Conservation (phyloP, 1,140 invertebrate genomes). For the Nylanderia fulva region DNA sequence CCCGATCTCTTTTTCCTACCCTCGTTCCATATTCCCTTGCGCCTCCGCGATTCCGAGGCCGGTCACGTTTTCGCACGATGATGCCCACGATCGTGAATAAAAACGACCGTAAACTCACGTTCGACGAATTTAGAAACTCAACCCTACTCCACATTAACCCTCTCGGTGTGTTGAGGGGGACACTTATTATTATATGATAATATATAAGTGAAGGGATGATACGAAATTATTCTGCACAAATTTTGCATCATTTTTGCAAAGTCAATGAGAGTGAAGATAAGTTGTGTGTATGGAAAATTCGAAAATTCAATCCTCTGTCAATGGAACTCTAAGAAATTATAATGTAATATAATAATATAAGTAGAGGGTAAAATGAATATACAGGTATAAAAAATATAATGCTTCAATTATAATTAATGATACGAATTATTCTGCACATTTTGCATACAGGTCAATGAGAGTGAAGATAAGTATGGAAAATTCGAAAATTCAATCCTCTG, state of each 20-base stretch:
- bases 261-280: background rate
- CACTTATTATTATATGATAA: conserved; percentile 48
- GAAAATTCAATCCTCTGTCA: background rate
- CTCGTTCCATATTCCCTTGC: background rate
- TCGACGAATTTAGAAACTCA: conserved; percentile 31
- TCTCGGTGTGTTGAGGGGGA: background rate
- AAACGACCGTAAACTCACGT: conserved; percentile 42
- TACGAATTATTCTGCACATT: too few relatives aligned
- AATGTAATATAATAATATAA: too few relatives aligned
- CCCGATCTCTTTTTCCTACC: conserved; percentile 12
- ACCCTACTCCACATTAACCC: conserved; percentile 35
- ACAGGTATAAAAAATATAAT: too few relatives aligned
- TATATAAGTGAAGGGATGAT: conserved; percentile 4
- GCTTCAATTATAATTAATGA: too few relatives aligned
- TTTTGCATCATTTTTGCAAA: background rate
- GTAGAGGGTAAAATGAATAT: too few relatives aligned
- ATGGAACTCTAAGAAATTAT: background rate
- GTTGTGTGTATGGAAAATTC: background rate
- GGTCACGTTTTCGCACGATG: conserved; percentile 40
- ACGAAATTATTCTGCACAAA: conserved; percentile 22
- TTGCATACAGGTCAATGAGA: too few relatives aligned
- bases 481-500: too few relatives aligned
- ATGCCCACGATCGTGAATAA: conserved; percentile 42
- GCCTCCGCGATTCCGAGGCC: conserved; percentile 33
- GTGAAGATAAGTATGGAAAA: too few relatives aligned